phyloP scores from a whole-genome alignment of 1,140 invertebrate species.

The Nymphalis io region DNA sequence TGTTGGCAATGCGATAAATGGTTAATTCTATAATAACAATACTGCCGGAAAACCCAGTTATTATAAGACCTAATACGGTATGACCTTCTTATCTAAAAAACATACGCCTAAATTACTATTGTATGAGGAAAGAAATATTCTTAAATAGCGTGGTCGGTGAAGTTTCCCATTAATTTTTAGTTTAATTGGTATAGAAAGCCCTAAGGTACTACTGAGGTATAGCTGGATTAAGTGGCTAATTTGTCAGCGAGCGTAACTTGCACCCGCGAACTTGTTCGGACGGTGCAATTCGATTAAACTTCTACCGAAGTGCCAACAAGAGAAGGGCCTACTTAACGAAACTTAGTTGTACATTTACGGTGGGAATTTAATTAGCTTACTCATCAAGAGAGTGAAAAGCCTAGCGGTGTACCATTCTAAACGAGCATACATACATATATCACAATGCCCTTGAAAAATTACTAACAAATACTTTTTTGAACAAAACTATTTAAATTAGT shows the following conservation, averaged over 20 bases:
- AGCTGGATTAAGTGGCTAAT: conserved; percentile 68
- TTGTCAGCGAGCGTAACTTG: conserved; percentile 69
- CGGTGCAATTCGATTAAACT: conserved; percentile 78
- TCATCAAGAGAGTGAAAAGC: conserved; percentile 50
- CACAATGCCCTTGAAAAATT: conserved; percentile 35
- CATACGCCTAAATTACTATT: neutral
- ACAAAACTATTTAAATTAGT: conserved; percentile 38
- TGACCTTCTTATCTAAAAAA: too few relatives aligned
- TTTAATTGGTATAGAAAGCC: conserved; percentile 6
- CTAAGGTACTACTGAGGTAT: neutral
- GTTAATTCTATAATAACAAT: too few relatives aligned
- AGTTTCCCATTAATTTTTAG: neutral
- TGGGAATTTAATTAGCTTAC: conserved; percentile 72
- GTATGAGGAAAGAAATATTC: neutral
- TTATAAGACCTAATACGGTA: too few relatives aligned
- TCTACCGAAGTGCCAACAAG: conserved; percentile 61
- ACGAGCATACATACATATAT: neutral
- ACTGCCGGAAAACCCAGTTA: too few relatives aligned
- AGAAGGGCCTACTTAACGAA: conserved; percentile 69
- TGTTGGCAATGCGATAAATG: too few relatives aligned
- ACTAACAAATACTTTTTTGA: conserved; percentile 35
- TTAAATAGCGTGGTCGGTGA: neutral
- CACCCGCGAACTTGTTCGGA: conserved; percentile 54
- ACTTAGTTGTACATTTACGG: conserved; percentile 63
- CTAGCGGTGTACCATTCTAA: conserved; percentile 29